phyloP scores from a whole-genome alignment of 2,888 invertebrate genomes.

The Ecliptopera silaceata region DNA sequence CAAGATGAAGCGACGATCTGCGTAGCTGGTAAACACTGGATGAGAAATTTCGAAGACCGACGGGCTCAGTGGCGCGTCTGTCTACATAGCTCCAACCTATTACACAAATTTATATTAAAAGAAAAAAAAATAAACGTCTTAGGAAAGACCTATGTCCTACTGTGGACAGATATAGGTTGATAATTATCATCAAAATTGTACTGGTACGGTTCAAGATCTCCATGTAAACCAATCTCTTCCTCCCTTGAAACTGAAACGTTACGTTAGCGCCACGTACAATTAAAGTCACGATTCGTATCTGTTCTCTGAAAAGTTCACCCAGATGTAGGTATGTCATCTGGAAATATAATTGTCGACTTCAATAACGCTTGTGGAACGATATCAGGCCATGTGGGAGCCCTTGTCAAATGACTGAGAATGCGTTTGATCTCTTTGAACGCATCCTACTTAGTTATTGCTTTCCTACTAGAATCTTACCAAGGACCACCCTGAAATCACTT shows the following conservation, averaged over 20 bases:
- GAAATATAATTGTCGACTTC: slow-evolving; percentile 48
- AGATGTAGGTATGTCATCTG: slow-evolving; percentile 52
- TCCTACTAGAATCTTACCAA: background rate
- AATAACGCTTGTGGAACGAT: slow-evolving; percentile 22
- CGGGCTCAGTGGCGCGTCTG: too few relatives aligned
- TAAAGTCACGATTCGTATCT: slow-evolving; percentile 78
- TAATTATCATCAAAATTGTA: too few relatives aligned
- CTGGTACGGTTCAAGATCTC: background rate
- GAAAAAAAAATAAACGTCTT: too few relatives aligned
- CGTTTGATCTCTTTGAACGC: slow-evolving; percentile 17
- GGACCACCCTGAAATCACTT: too few relatives aligned
- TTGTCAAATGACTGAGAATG: background rate
- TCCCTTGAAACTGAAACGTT: slow-evolving; percentile 68
- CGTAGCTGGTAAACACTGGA: too few relatives aligned
- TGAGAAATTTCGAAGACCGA: too few relatives aligned
- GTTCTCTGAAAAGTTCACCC: slow-evolving; percentile 70
- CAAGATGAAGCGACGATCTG: too few relatives aligned
- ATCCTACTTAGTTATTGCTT: background rate
- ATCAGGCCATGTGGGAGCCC: slow-evolving; percentile 22
- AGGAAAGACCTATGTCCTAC: too few relatives aligned
- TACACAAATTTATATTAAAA: too few relatives aligned
- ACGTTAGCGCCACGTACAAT: slow-evolving; percentile 81
- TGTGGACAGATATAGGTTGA: too few relatives aligned
- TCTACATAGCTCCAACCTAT: too few relatives aligned
- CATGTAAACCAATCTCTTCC: slow-evolving; percentile 59